phyloP scores from a whole-genome alignment of 2,888 invertebrate species.

The Tenthredo scrophulariae region DNA sequence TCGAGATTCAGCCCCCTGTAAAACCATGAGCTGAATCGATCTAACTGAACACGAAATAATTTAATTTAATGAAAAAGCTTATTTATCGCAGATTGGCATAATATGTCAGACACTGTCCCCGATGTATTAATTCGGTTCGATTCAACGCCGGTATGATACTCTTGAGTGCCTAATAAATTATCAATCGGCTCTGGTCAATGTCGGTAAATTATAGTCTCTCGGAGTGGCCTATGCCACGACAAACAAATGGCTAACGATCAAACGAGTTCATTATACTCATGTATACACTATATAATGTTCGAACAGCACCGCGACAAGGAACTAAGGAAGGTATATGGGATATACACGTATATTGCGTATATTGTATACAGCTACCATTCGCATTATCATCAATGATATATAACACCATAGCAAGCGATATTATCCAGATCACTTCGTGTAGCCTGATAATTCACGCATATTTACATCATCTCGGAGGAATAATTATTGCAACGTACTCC shows the following conservation, averaged over 20 bases:
- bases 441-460: conserved; percentile 69
- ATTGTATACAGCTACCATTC: not conserved
- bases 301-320: not conserved
- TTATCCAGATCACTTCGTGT: conserved; percentile 22
- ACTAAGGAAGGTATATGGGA: not conserved
- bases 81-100: not conserved
- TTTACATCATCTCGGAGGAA: conserved; percentile 71
- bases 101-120: conserved; percentile 14
- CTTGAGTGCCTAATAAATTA: conserved; percentile 23
- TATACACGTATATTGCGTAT: not conserved
- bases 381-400: conserved; percentile 31
- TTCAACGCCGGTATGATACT: not conserved
- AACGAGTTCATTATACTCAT: conserved; percentile 41
- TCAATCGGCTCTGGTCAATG: conserved; percentile 43
- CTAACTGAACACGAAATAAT: not conserved
- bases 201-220: conserved; percentile 25
- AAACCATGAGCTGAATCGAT: not conserved
- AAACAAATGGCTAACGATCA: conserved; percentile 27
- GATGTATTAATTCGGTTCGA: conserved; percentile 31
- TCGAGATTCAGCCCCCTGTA: not conserved
- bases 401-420: not conserved
- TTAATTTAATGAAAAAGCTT: not conserved
- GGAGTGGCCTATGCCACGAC: not conserved
- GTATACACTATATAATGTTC: not conserved
- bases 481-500: conserved; percentile 67